Conservation (phyloP, 2,113 vertebrate genomes). For the Andinoacara biseriatus region DNA sequence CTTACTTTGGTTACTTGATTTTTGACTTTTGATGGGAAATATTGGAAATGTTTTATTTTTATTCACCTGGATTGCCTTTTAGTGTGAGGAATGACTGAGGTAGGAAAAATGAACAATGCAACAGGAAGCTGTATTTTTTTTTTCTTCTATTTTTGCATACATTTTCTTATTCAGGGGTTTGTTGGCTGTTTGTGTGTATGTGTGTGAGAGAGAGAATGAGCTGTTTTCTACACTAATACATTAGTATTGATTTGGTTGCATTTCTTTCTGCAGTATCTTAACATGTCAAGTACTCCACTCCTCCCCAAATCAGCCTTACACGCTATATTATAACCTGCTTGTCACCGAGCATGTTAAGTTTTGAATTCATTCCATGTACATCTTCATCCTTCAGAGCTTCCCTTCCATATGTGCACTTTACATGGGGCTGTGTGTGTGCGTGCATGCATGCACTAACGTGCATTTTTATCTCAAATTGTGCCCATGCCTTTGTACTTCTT, state of each 20-base stretch:
- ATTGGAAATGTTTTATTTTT: conserved; percentile 21
- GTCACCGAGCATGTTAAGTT: not conserved
- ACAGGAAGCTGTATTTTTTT: not conserved
- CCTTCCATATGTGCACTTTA: conserved; percentile 66
- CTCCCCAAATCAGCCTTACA: conserved; percentile 39
- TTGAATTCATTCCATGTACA: conserved; percentile 26
- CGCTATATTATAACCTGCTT: not conserved
- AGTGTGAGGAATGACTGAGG: conserved; percentile 12
- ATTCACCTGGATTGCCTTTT: conserved; percentile 79
- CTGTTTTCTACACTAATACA: not conserved
- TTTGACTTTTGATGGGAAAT: conserved; percentile 7
- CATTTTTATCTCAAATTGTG: conserved; percentile 24
- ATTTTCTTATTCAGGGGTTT: conserved; percentile 18
- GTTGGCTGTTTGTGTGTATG: not conserved
- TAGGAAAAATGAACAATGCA: conserved; percentile 2
- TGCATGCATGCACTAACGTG: conserved; percentile 28
- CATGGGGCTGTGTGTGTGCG: not conserved
- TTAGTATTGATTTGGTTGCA: conserved; percentile 34
- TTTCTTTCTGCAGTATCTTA: conserved; percentile 16
- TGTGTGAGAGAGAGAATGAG: not conserved
- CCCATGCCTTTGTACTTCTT: conserved; percentile 52
- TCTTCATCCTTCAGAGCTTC: conserved; percentile 31
- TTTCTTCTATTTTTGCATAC: not conserved
- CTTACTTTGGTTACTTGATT: conserved; percentile 44
- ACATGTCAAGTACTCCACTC: not conserved